Base-by-base conservation (phyloP, 2,113 vertebrate genomes). In the Gopherus flavomarginatus region DNA sequence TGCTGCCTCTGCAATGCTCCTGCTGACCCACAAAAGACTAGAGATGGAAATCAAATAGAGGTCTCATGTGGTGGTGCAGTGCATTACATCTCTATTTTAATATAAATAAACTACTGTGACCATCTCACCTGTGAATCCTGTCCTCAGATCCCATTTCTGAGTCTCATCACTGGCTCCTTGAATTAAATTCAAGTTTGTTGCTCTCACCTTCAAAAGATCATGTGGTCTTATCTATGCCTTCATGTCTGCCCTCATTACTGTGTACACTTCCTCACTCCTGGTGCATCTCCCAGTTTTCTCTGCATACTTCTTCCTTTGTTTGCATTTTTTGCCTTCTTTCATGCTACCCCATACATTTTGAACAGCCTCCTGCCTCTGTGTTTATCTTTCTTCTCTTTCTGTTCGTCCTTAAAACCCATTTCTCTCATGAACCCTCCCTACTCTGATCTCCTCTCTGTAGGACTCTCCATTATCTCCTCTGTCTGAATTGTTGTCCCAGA, bases 91-190 rank as follows among this genome's bases (percentile, higher is more conserved):
- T 35, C 3, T 14, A 54, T 77, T 38, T 85, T 93, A 94, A 94
- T 8, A 91, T 88, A 93, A 94, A 94, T 90, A 83, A 94, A 94
- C 90, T 93, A 35, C 88, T 35, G 78, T 75, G 72, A 72, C 27
- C 53, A 1, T 4, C 0, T 52, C 17, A 85, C 44, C 79, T 24
- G 31, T 89, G 83, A 90, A 92, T 42, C 65, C 65, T 17, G 81
- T 83, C 56, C 44, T 94, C 87, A 83, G 57, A 44, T 81, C 53
- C 86, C 14, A 11, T 10, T 87, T 94, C 78, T 85, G 75, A 85
- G 42, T 84, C 90, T 59, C 42, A 2, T 52, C 47, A 44, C 17
- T 59, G 50, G 91, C 84, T 87, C 88, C 50, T 81, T 24, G 13
- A 22, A 27, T 81, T 79, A 83, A 11, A 11, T 96, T 85, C 53